Percentiles rank a stretch among this genome's conserved stretches.
Conservation (phyloP, 2,888 invertebrate species). For the Latrodectus elegans region DNA sequence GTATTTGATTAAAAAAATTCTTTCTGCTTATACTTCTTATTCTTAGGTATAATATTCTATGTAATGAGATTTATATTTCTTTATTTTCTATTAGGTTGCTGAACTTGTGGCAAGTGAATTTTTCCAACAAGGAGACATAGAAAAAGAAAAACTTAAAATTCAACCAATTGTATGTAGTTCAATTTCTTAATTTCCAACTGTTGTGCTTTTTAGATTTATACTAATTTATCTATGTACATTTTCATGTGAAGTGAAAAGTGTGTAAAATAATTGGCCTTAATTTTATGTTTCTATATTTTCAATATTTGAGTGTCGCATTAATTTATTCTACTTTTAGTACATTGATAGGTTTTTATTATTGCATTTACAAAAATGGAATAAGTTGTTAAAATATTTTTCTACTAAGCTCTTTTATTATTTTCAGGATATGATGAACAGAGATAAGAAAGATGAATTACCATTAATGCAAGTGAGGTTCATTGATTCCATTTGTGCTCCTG, state of each 20-base stretch:
- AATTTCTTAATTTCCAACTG: not conserved
- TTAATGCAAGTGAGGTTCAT: slow-evolving; percentile 97
- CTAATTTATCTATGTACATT: not conserved
- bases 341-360: not conserved
- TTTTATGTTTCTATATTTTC: not conserved
- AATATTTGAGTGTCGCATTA: not conserved
- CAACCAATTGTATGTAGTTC: slow-evolving; percentile 76
- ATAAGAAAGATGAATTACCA: slow-evolving; percentile 93
- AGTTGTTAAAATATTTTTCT: not conserved
- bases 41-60: not conserved
- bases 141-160: slow-evolving; percentile 75
- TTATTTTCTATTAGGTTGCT: slow-evolving; percentile 74
- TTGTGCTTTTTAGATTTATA: too few relatives aligned
- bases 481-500: slow-evolving; percentile 93
- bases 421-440: slow-evolving; percentile 95
- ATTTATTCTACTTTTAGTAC: not conserved
- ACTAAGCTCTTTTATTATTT: not conserved
- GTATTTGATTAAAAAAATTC: not conserved
- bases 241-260: not conserved
- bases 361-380: not conserved
- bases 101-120: slow-evolving; percentile 77
- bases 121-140: slow-evolving; percentile 77
- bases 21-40: not conserved
- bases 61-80: not conserved
- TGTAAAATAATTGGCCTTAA: not conserved